Evolutionary conservation across 2,797 vertebrate species (phyloP).

Genomic region (Onychomys leucogaster): DNA sequence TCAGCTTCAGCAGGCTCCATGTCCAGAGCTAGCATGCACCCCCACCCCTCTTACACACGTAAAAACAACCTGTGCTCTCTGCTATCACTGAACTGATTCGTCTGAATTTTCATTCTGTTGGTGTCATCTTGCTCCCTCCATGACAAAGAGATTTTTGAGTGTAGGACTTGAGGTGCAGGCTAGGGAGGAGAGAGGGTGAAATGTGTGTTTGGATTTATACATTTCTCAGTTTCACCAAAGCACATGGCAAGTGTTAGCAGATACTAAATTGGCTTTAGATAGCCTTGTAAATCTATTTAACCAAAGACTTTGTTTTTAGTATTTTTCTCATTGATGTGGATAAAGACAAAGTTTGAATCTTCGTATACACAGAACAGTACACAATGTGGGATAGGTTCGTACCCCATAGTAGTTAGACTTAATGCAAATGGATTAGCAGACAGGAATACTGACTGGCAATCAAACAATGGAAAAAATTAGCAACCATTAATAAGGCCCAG

Average conservation of each 20-base stretch:
- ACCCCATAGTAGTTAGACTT: neutral
- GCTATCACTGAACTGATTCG: neutral
- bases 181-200: neutral
- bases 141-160: neutral
- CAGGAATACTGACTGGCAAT: constrained; percentile 43
- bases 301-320: neutral
- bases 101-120: neutral
- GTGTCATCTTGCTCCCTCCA: neutral
- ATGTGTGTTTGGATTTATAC: neutral
- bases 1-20: neutral
- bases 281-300: constrained; percentile 17
- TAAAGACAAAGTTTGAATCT: constrained; percentile 4
- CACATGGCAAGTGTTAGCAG: neutral
- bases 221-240: constrained; percentile 32
- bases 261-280: neutral
- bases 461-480: constrained; percentile 35
- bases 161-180: neutral
- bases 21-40: neutral
- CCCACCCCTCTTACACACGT: neutral
- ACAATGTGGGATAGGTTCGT: neutral
- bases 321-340: constrained; percentile 11
- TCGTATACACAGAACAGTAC: constrained; percentile 18
- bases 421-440: constrained; percentile 44
- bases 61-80: neutral
- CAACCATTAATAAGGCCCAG: constrained; percentile 46